Evolutionary conservation across 1,140 invertebrate genomes (phyloP).

Genomic region (Berghia stephanieae): DNA sequence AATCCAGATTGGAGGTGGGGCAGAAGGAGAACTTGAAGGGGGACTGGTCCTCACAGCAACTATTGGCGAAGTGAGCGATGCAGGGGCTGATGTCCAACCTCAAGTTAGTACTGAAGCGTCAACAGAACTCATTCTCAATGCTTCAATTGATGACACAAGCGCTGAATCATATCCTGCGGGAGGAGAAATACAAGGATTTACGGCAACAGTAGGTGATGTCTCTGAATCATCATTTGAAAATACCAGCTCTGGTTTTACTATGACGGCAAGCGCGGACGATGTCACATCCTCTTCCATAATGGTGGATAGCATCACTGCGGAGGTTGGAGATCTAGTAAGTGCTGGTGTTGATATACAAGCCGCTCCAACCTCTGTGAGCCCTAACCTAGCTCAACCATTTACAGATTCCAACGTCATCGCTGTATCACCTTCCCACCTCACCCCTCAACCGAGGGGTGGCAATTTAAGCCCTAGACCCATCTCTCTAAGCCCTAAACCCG

Average conservation of each 20-base stretch:
- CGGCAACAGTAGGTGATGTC: background rate
- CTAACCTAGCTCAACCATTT: too few relatives aligned
- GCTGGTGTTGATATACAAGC: too few relatives aligned
- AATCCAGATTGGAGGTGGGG: background rate
- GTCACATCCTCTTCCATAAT: background rate
- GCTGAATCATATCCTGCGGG: background rate
- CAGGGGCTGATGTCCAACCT: too few relatives aligned
- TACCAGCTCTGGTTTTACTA: background rate
- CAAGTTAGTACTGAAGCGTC: too few relatives aligned
- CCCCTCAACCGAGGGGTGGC: background rate
- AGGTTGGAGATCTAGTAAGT: too few relatives aligned
- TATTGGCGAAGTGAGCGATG: too few relatives aligned
- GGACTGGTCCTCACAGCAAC: background rate
- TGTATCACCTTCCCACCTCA: background rate
- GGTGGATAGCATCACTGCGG: background rate
- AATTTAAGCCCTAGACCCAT: background rate
- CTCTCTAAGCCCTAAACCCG: background rate
- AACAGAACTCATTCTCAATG: background rate
- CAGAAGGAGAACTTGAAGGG: background rate
- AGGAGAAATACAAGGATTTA: background rate
- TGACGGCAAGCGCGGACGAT: background rate
- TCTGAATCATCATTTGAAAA: background rate
- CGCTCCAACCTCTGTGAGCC: too few relatives aligned
- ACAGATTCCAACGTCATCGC: background rate
- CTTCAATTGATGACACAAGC: conserved; percentile 13